Base-by-base conservation (phyloP, 2,113 vertebrate species). In the Corythoichthys haematopterus region DNA sequence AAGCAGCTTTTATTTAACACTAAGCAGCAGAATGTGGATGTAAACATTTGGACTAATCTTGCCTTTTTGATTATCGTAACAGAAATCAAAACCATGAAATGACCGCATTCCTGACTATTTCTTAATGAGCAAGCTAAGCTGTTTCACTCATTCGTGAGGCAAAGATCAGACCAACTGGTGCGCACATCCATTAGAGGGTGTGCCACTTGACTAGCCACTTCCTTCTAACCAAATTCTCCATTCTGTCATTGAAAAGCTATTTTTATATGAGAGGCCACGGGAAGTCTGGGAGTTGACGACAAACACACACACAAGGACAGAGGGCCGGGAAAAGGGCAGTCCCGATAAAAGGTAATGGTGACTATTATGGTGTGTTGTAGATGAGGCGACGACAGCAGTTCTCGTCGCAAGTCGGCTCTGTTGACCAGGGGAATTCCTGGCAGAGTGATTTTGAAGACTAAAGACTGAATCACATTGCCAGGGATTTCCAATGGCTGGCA, bases 391-490 rank as follows among this genome's bases (percentile, higher is more conserved):
- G 11, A 56, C 53, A 13, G 5, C 4, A 6, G 12, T 57, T 57
- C 55, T 33, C 55, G 55, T 66, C 64, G 35, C 53, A 53, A 66
- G 62, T 33, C 53, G 6, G 64, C 71, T 92, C 93, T 91, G 88
- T 59, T 76, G 92, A 87, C 93, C 90, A 94, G 91, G 92, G 95
- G 95, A 92, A 94, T 95, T 95, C 95, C 95, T 94, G 95, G 94
- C 89, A 93, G 94, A 93, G 95, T 93, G 95, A 96, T 96, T 95
- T 95, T 93, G 76, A 90, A 80, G 88, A 74, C 87, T 85, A 78
- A 86, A 78, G 85, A 88, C 89, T 93, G 93, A 96, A 97, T 97
- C 95, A 97, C 95, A 97, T 97, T 97, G 95, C 94, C 94, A 96
- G 94, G 95, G 95, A 94, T 96, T 96, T 95, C 95, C 95, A 96